Percentiles rank a stretch among this genome's conserved stretches.
Conservation (phyloP, 2,113 vertebrate genomes). For the Solea solea region DNA sequence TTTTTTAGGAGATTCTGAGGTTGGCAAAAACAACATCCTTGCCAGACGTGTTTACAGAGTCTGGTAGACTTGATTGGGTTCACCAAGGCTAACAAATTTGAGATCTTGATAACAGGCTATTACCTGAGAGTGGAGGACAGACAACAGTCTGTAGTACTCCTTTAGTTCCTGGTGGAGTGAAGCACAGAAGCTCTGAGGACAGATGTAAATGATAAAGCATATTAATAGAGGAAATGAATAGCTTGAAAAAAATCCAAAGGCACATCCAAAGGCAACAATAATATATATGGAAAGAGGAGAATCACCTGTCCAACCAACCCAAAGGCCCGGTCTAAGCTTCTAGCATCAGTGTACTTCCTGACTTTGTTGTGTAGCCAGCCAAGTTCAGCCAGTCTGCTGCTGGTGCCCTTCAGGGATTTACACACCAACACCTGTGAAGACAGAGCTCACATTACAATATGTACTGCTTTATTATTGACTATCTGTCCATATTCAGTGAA, state of each 20-base stretch:
- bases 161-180: conserved; percentile 96
- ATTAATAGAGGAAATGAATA: not conserved
- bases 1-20: too few relatives aligned
- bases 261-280: not conserved
- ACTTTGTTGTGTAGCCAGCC: conserved; percentile 99
- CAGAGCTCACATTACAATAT: conserved; percentile 8
- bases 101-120: not conserved
- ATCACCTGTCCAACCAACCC: conserved; percentile 96
- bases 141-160: conserved; percentile 95
- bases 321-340: conserved; percentile 93
- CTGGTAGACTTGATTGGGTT: too few relatives aligned
- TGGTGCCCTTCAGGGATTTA: conserved; percentile 91
- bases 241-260: too few relatives aligned
- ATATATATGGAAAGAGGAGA: not conserved
- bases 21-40: too few relatives aligned
- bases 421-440: conserved; percentile 86
- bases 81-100: too few relatives aligned
- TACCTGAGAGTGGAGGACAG: conserved; percentile 97
- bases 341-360: conserved; percentile 93
- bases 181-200: conserved; percentile 93
- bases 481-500: too few relatives aligned
- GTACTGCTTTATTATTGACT: too few relatives aligned
- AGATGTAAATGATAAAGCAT: not conserved
- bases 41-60: too few relatives aligned
- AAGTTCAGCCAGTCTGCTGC: conserved; percentile 90